Percentiles rank a stretch among this genome's conserved stretches.
Evolutionary conservation across 2,797 vertebrate species (phyloP).

Genomic region (Galago senegalensis): DNA sequence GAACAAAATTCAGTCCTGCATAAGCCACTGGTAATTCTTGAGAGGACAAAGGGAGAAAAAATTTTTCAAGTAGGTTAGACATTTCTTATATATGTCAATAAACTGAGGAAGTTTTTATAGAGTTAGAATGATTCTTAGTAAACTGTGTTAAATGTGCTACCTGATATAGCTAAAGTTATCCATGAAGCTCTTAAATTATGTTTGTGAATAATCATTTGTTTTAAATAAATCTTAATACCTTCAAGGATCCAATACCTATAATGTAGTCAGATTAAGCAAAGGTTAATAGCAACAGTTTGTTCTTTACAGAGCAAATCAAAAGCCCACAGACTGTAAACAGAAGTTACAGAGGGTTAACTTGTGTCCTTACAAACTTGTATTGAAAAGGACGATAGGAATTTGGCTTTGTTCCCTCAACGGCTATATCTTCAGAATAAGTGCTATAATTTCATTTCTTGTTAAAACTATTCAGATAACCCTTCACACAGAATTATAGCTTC

Average conservation of each 20-base stretch:
- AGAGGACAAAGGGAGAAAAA: background rate
- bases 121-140: background rate
- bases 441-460: constrained; percentile 89
- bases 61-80: background rate
- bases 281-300: constrained; percentile 17
- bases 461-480: constrained; percentile 86
- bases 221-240: constrained; percentile 7
- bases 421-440: constrained; percentile 81
- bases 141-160: background rate
- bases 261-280: constrained; percentile 12
- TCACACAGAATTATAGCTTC: constrained; percentile 89
- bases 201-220: background rate
- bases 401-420: constrained; percentile 76
- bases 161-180: background rate
- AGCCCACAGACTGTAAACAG: background rate
- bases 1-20: background rate
- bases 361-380: constrained; percentile 36
- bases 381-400: constrained; percentile 35
- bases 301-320: constrained; percentile 35
- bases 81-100: constrained; percentile 49
- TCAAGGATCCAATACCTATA: constrained; percentile 6
- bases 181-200: background rate
- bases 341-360: constrained; percentile 9
- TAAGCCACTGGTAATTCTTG: constrained; percentile 33
- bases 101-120: background rate